These are phyloP conservation scores for Crocodylus rhombifer DNA, from an alignment of 2,797 vertebrate genomes.

Conservation along the genomic window DNA sequence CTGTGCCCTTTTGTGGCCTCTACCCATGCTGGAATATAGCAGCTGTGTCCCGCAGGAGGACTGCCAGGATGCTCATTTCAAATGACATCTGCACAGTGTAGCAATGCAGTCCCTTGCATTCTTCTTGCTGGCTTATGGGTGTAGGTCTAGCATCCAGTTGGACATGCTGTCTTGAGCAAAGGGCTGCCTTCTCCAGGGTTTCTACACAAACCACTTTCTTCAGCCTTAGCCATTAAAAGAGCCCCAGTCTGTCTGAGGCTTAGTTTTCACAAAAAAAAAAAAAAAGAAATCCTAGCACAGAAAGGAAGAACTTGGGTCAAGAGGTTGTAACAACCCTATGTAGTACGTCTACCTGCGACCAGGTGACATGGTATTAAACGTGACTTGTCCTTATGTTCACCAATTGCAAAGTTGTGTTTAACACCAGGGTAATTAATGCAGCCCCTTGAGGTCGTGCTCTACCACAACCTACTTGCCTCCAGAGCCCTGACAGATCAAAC, in stretches of 20 bases:
- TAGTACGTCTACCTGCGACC: not conserved
- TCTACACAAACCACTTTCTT: not conserved
- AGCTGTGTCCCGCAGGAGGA: not conserved
- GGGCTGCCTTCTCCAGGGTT: not conserved
- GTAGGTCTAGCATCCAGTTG: not conserved
- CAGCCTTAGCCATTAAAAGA: not conserved
- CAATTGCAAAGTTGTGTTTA: not conserved
- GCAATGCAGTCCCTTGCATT: not conserved
- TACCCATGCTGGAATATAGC: not conserved
- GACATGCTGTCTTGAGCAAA: not conserved
- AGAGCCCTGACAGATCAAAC: not conserved
- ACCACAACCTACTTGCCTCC: constrained; percentile 43
- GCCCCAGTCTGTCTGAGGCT: not conserved
- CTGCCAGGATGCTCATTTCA: not conserved
- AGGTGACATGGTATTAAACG: constrained; percentile 37
- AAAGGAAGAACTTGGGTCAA: not conserved
- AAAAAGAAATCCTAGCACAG: not conserved
- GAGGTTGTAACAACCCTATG: not conserved
- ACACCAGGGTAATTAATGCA: constrained; percentile 13
- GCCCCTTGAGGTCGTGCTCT: constrained; percentile 46
- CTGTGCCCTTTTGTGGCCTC: not conserved
- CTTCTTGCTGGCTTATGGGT: not conserved
- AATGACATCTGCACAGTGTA: not conserved
- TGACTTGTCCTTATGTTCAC: constrained; percentile 36
- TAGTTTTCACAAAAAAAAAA: not conserved